A percentile compares a stretch with the other conserved stretches of the same genome.
These are phyloP conservation scores for Siniperca chuatsi DNA, from an alignment of 2,113 vertebrate species.

Conservation along the genomic window DNA sequence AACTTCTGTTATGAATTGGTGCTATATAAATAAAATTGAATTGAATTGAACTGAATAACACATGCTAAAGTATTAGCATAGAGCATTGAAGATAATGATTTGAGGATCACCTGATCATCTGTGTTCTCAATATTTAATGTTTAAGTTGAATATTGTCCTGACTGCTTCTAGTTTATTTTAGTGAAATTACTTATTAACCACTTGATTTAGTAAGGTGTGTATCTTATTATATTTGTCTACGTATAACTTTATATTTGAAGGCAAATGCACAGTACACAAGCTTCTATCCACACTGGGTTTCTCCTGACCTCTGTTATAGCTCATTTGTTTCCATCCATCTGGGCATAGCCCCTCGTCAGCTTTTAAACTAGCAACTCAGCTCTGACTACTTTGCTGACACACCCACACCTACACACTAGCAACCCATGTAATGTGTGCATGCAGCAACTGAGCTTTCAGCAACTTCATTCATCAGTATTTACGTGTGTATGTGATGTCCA, in stretches of 20 bases:
- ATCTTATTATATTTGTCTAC: neutral
- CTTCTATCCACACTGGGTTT: neutral
- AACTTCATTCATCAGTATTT: constrained; percentile 25
- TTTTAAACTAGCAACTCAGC: constrained; percentile 61
- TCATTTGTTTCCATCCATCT: constrained; percentile 54
- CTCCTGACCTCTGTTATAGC: constrained; percentile 38
- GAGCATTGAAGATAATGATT: neutral
- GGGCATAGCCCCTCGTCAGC: constrained; percentile 46
- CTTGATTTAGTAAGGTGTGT: neutral
- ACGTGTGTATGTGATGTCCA: neutral
- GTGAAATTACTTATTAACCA: neutral
- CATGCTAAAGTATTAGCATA: neutral
- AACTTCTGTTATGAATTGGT: too few species aligned
- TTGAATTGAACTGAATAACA: neutral
- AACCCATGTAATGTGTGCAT: constrained; percentile 23
- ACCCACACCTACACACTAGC: constrained; percentile 4
- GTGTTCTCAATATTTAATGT: neutral
- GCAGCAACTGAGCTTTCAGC: constrained; percentile 36
- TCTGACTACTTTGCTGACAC: constrained; percentile 49
- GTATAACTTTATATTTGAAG: constrained; percentile 1
- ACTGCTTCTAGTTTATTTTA: neutral
- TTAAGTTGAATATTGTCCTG: neutral
- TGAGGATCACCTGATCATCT: neutral
- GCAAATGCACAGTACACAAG: neutral
- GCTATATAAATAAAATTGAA: too few species aligned